A percentile compares a stretch with the other conserved stretches of the same genome.
These are phyloP conservation scores for Tragelaphus oryx DNA, from an alignment of 2,797 vertebrate species.

Conservation along the genomic window DNA sequence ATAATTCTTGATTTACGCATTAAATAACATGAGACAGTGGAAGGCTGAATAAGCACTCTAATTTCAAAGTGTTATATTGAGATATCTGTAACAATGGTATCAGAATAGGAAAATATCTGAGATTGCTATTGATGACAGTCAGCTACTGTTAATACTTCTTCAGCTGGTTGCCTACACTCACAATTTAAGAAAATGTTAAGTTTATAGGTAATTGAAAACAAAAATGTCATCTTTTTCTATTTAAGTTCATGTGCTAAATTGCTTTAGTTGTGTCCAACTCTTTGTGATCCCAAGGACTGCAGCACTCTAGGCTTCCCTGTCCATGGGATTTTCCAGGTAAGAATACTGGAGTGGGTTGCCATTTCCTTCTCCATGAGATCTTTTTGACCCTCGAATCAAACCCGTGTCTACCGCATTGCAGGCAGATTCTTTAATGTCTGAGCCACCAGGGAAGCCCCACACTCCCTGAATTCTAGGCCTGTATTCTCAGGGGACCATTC, in stretches of 20 bases:
- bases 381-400: not conserved
- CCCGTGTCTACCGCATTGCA: fast-evolving
- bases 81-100: not conserved
- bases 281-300: not conserved
- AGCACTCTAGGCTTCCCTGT: not conserved
- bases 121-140: not conserved
- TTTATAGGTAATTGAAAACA: not conserved
- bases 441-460: not conserved
- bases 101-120: not conserved
- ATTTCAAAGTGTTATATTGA: not conserved
- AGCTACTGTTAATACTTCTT: not conserved
- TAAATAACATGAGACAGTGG: not conserved
- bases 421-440: not conserved
- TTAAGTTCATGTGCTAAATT: not conserved
- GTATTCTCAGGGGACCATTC: not conserved
- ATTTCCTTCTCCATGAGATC: not conserved
- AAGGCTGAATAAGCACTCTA: not conserved
- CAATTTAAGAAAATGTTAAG: not conserved
- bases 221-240: not conserved
- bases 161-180: not conserved
- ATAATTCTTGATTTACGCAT: not conserved
- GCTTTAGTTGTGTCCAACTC: not conserved
- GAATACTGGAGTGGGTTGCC: not conserved
- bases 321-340: not conserved
- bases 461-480: not conserved